Evolutionary conservation across 2,113 vertebrate genomes (phyloP).

Genomic region (Gavialis gangeticus): DNA sequence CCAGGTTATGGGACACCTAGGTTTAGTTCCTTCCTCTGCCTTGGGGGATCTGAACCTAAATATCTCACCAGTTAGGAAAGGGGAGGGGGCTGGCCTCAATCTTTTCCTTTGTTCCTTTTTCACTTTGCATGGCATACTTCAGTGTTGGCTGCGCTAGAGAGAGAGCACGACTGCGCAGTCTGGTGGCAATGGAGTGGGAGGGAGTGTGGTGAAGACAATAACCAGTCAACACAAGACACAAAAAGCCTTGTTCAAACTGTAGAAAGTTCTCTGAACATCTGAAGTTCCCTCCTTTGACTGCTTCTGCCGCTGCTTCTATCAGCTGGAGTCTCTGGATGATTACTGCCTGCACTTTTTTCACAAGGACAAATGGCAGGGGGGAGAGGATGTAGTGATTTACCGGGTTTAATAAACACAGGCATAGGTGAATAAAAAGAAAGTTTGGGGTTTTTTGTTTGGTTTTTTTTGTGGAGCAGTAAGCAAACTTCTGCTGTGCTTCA

Average conservation of each 20-base stretch:
- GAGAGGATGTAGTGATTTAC: not conserved
- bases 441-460: no score
- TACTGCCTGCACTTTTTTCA: not conserved
- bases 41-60: not conserved
- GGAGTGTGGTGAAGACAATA: not conserved
- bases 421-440: no score
- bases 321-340: not conserved
- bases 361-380: not conserved
- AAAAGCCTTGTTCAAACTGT: not conserved
- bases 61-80: not conserved
- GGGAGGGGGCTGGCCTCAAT: no score
- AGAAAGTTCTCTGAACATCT: not conserved
- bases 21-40: not conserved
- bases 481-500: no score
- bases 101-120: no score
- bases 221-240: no score
- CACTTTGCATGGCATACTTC: no score
- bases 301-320: not conserved
- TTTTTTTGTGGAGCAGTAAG: no score
- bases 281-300: not conserved
- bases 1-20: not conserved
- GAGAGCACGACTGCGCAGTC: no score
- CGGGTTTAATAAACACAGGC: no score
- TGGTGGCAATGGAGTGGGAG: not conserved
- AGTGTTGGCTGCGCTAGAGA: no score